Conservation (phyloP, 2,797 vertebrate genomes). For the Coregonus ussuriensis region DNA sequence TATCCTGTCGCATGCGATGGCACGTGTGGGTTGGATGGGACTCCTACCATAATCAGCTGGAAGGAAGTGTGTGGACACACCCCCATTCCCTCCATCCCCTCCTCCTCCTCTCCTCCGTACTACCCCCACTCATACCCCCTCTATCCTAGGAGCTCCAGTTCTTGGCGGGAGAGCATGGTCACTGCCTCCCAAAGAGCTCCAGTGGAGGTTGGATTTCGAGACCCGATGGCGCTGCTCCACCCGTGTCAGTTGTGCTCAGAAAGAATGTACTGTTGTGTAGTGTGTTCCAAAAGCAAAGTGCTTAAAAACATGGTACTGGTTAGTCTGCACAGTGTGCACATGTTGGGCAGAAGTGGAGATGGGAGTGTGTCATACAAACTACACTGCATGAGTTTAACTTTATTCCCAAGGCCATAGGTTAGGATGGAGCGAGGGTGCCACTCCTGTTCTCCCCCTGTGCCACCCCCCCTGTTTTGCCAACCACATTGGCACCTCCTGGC, state of each 20-base stretch:
- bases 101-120: not conserved
- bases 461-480: not conserved
- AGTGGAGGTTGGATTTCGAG: not conserved
- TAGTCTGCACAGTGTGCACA: not conserved
- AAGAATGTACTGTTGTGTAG: not conserved
- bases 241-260: not conserved
- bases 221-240: not conserved
- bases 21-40: slow-evolving; percentile 24
- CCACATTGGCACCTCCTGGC: not conserved
- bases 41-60: not conserved
- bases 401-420: not conserved
- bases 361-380: not conserved
- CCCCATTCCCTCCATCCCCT: not conserved
- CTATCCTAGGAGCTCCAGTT: not conserved
- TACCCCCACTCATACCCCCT: not conserved
- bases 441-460: not conserved
- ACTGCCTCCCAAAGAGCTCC: slow-evolving; percentile 7
- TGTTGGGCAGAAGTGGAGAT: not conserved
- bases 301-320: slow-evolving; percentile 1
- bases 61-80: not conserved
- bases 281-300: too few relatives aligned
- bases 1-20: slow-evolving; percentile 31
- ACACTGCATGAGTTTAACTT: not conserved
- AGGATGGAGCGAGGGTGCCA: not conserved
- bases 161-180: not conserved